Evolutionary conservation across 30 jellyfish, hydroid and myxozoan species (phyloP).

Genomic region (Pseudorhiza aurosa): DNA sequence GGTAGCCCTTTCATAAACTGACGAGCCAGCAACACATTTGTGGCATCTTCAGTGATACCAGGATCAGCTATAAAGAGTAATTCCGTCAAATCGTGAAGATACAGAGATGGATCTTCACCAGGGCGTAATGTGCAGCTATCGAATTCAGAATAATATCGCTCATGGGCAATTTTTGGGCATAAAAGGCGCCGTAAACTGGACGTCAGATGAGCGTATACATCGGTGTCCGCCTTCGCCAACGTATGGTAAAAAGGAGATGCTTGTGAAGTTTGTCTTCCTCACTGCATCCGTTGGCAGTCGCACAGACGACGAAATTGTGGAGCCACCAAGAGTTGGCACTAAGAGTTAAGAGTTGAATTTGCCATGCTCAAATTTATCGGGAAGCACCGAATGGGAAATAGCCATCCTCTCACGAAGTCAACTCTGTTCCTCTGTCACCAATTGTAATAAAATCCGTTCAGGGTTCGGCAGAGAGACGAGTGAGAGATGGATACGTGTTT

Average conservation of each 20-base stretch:
- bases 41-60: not conserved
- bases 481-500: too few relatives aligned
- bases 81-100: not conserved
- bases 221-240: too few relatives aligned
- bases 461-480: too few relatives aligned
- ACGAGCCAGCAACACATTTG: slow-evolving; percentile 14
- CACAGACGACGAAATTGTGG: not conserved
- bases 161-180: not conserved
- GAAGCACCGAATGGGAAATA: slow-evolving; percentile 1
- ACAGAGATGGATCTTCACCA: slow-evolving; percentile 6
- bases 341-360: not conserved
- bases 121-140: too few relatives aligned
- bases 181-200: too few relatives aligned
- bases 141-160: too few relatives aligned
- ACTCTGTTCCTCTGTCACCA: slow-evolving; percentile 14
- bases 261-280: too few relatives aligned
- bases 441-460: too few relatives aligned
- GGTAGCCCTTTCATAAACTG: too few relatives aligned
- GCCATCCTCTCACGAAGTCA: not conserved
- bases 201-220: too few relatives aligned
- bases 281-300: slow-evolving; percentile 10
- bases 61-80: slow-evolving; percentile 35
- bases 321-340: too few relatives aligned
- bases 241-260: not conserved
- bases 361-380: not conserved